Conservation (phyloP, 2,888 invertebrate genomes). For the Athrips mouffetella region DNA sequence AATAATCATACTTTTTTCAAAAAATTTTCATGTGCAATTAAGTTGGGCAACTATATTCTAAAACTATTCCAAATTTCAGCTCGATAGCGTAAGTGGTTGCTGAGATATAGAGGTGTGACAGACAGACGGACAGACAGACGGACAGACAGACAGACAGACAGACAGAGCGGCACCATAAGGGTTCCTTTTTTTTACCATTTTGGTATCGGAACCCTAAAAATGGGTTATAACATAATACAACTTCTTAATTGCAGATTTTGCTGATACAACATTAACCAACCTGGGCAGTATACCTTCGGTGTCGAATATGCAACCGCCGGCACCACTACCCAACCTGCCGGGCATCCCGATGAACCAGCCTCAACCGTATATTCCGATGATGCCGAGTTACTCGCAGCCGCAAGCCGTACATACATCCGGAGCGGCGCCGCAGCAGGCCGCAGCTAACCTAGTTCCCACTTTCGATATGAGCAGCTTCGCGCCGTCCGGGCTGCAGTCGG, state of each 20-base stretch:
- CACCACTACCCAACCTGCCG: constrained; percentile 71
- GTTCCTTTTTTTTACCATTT: no score
- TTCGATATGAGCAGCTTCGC: constrained; percentile 67
- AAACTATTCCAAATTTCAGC: no score
- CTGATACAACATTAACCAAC: constrained; percentile 69
- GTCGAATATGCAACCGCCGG: constrained; percentile 72
- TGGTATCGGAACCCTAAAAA: no score
- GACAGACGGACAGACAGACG: no score
- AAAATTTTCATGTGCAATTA: no score
- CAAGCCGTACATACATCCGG: constrained; percentile 35
- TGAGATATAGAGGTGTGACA: no score
- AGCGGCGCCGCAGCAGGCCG: constrained; percentile 24
- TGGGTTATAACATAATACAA: no score
- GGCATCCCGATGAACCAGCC: constrained; percentile 76
- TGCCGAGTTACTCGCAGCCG: constrained; percentile 62
- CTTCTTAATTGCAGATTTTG: constrained; percentile 58
- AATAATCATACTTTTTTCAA: no score
- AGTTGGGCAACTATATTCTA: no score
- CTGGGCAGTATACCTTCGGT: constrained; percentile 72
- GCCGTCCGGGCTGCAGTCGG: constrained; percentile 52
- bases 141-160: no score
- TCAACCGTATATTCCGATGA: constrained; percentile 74
- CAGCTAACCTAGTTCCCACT: constrained; percentile 58
- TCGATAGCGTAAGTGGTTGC: no score
- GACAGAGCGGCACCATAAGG: no score